phyloP scores from a whole-genome alignment of 2,888 invertebrate genomes.

The Anarsia innoxiella region DNA sequence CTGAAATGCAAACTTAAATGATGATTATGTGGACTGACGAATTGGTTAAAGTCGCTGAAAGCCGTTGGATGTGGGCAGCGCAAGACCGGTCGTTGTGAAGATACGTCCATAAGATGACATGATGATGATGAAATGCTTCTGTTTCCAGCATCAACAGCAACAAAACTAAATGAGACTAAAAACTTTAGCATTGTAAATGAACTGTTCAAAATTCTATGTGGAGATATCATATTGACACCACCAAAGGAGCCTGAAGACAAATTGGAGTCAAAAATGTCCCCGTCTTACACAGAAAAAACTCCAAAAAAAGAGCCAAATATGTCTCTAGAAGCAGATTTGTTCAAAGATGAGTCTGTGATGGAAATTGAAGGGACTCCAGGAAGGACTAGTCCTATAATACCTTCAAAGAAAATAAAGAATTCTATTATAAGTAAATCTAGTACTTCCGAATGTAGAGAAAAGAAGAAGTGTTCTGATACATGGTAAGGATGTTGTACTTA shows the following conservation, averaged over 20 bases:
- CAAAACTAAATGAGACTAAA: conserved; percentile 46
- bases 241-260: conserved; percentile 14
- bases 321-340: conserved; percentile 25
- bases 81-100: too few relatives aligned
- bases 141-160: conserved; percentile 40
- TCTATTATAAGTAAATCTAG: conserved; percentile 13
- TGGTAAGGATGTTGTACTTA: too few relatives aligned
- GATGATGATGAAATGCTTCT: too few relatives aligned
- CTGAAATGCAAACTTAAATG: too few relatives aligned
- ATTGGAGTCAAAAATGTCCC: too few relatives aligned
- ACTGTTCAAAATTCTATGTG: conserved; percentile 44
- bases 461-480: conserved; percentile 50
- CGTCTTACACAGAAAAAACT: conserved; percentile 12
- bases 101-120: too few relatives aligned
- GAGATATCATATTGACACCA: conserved; percentile 25
- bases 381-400: conserved; percentile 54
- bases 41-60: too few relatives aligned
- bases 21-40: too few relatives aligned
- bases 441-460: conserved; percentile 40
- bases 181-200: conserved; percentile 42
- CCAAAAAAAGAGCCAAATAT: conserved; percentile 20
- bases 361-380: conserved; percentile 61
- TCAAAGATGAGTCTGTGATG: conserved; percentile 38
- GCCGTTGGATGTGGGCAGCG: too few relatives aligned
- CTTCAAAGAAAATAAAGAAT: conserved; percentile 33